Conservation (phyloP, 2,888 invertebrate species). For the Trichacis sp. region DNA sequence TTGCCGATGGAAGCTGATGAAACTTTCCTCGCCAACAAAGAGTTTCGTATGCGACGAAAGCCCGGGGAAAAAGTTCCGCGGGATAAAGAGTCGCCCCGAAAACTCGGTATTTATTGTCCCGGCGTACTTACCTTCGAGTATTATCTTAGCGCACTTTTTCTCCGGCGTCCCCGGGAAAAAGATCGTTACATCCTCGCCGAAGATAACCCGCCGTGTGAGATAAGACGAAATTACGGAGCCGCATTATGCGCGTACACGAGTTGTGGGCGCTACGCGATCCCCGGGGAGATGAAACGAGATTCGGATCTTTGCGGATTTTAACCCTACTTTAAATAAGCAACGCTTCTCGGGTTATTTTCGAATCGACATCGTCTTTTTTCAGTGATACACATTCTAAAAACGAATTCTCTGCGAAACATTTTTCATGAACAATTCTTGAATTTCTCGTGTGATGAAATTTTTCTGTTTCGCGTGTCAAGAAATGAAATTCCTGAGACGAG, state of each 20-base stretch:
- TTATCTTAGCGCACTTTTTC: slow-evolving; percentile 39
- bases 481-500: too few relatives aligned
- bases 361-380: slow-evolving; percentile 19
- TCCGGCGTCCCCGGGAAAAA: slow-evolving; percentile 29
- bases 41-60: background rate
- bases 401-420: too few relatives aligned
- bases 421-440: too few relatives aligned
- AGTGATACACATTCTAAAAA: too few relatives aligned
- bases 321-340: slow-evolving; percentile 43
- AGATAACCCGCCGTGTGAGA: slow-evolving; percentile 40
- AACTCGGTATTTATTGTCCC: slow-evolving; percentile 34
- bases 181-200: slow-evolving; percentile 39
- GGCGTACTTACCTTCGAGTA: slow-evolving; percentile 34
- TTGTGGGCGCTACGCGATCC: slow-evolving; percentile 47
- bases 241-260: slow-evolving; percentile 53
- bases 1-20: background rate
- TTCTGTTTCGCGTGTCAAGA: too few relatives aligned
- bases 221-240: slow-evolving; percentile 49
- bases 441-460: too few relatives aligned
- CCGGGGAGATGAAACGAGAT: slow-evolving; percentile 48
- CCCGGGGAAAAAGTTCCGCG: background rate
- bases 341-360: slow-evolving; percentile 29
- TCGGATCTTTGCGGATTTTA: slow-evolving; percentile 40
- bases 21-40: background rate
- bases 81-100: slow-evolving; percentile 1